Evolutionary conservation across 2,113 vertebrate species (phyloP).

Genomic region (Sylvietta virens): DNA sequence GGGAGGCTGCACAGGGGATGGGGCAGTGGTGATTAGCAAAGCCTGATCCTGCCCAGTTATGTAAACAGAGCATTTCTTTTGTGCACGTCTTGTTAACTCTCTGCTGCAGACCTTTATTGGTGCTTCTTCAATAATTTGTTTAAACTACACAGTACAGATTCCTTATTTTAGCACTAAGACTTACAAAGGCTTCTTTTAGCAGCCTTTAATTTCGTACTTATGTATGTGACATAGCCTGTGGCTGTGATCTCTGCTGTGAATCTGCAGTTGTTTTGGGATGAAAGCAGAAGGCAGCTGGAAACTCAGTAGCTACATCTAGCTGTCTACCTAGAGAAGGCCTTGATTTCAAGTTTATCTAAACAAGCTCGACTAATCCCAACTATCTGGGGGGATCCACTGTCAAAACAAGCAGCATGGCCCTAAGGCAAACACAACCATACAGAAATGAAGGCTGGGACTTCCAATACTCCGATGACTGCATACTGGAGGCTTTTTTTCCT

Average conservation of each 20-base stretch:
- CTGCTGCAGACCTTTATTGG: constrained; percentile 60
- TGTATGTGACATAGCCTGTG: constrained; percentile 84
- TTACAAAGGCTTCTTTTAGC: constrained; percentile 82
- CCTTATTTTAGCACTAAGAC: constrained; percentile 83
- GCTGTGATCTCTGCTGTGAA: constrained; percentile 87
- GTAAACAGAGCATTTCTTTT: constrained; percentile 49
- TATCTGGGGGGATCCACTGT: constrained; percentile 98
- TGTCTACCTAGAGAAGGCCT: constrained; percentile 92
- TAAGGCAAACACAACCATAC: constrained; percentile 95
- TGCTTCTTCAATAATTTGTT: constrained; percentile 72
- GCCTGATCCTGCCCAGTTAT: neutral
- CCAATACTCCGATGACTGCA: constrained; percentile 81
- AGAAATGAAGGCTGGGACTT: constrained; percentile 87
- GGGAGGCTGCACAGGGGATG: neutral
- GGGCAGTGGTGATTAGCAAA: neutral
- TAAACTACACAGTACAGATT: constrained; percentile 76
- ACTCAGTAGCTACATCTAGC: constrained; percentile 89
- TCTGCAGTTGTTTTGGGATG: constrained; percentile 91
- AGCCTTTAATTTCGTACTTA: constrained; percentile 83
- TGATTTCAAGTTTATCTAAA: constrained; percentile 99
- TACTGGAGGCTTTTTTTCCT: constrained; percentile 77
- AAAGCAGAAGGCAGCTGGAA: constrained; percentile 96
- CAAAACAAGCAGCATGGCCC: constrained; percentile 99
- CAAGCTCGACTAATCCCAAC: constrained; percentile 99
- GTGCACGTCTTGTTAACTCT: constrained; percentile 60